Percentiles rank a stretch among this genome's conserved stretches.
Evolutionary conservation across 1,140 invertebrate species (phyloP).

Genomic region (Zaprionus gabonicus): DNA sequence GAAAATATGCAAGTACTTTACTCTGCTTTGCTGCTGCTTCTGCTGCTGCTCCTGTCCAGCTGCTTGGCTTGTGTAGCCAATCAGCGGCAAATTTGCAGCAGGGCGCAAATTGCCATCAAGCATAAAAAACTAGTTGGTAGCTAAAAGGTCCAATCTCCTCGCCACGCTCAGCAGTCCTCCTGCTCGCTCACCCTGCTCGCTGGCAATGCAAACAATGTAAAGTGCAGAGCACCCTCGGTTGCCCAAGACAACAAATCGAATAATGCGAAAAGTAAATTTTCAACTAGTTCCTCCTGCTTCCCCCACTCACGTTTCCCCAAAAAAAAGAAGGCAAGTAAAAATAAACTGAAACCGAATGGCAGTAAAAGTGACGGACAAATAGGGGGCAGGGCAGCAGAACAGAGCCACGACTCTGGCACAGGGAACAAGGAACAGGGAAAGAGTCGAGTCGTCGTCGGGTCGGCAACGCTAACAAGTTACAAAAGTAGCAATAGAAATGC

Average conservation of each 20-base stretch:
- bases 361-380: slow-evolving; percentile 46
- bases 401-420: slow-evolving; percentile 5
- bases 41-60: slow-evolving; percentile 6
- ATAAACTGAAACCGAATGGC: slow-evolving; percentile 43
- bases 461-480: slow-evolving; percentile 74
- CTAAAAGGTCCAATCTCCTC: slow-evolving; percentile 54
- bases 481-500: slow-evolving; percentile 83
- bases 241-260: slow-evolving; percentile 81
- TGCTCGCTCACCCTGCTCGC: slow-evolving; percentile 16
- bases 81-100: slow-evolving; percentile 78
- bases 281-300: slow-evolving; percentile 55
- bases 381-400: slow-evolving; percentile 12
- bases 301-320: slow-evolving; percentile 5
- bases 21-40: slow-evolving; percentile 3
- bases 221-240: slow-evolving; percentile 65
- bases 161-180: background rate
- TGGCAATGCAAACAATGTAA: slow-evolving; percentile 77
- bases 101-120: slow-evolving; percentile 80
- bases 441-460: background rate
- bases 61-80: slow-evolving; percentile 64
- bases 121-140: slow-evolving; percentile 76
- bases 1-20: slow-evolving; percentile 28
- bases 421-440: background rate
- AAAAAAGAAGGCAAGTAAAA: slow-evolving; percentile 33
- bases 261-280: slow-evolving; percentile 83